Evolutionary conservation across 30 jellyfish, hydroid and myxozoan genomes (phyloP).

Genomic region (Haliclystus octoradiatus): DNA sequence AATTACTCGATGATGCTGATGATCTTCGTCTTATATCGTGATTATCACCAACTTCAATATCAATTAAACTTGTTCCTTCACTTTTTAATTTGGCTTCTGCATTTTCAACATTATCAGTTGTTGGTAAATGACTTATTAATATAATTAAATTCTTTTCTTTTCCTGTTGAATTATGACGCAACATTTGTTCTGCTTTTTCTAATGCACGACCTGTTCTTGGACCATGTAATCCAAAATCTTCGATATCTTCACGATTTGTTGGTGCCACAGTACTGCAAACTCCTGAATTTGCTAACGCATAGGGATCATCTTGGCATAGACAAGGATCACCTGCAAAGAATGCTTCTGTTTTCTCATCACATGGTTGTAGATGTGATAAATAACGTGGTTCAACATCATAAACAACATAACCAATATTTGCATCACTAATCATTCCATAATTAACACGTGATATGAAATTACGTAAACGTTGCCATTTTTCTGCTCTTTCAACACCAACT

Average conservation of each 20-base stretch:
- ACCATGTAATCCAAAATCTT: conserved; percentile 93
- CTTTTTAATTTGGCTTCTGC: conserved; percentile 66
- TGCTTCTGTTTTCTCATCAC: conserved; percentile 83
- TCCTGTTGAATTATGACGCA: conserved; percentile 25
- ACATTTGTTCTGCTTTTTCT: conserved; percentile 45
- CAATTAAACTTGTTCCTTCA: conserved; percentile 85
- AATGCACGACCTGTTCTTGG: conserved; percentile 96
- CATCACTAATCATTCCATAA: conserved; percentile 50
- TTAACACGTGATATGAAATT: conserved; percentile 59
- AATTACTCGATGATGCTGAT: background rate
- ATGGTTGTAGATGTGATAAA: conserved; percentile 45
- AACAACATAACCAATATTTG: conserved; percentile 64
- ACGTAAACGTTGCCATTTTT: conserved; percentile 77
- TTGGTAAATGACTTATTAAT: conserved; percentile 68
- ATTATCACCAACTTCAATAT: conserved; percentile 73
- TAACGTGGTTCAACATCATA: conserved; percentile 90
- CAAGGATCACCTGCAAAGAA: conserved; percentile 81
- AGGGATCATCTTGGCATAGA: conserved; percentile 73
- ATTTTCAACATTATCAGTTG: conserved; percentile 73
- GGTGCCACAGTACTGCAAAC: conserved; percentile 87
- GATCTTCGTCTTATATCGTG: background rate
- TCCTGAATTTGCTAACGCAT: conserved; percentile 44
- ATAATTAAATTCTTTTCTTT: conserved; percentile 60
- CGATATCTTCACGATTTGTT: conserved; percentile 62
- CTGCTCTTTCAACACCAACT: conserved; percentile 66